A percentile compares a stretch with the other conserved stretches of the same genome.
Conservation (phyloP, 2,888 invertebrate genomes). For the Thysanoteuthis rhombus region DNA sequence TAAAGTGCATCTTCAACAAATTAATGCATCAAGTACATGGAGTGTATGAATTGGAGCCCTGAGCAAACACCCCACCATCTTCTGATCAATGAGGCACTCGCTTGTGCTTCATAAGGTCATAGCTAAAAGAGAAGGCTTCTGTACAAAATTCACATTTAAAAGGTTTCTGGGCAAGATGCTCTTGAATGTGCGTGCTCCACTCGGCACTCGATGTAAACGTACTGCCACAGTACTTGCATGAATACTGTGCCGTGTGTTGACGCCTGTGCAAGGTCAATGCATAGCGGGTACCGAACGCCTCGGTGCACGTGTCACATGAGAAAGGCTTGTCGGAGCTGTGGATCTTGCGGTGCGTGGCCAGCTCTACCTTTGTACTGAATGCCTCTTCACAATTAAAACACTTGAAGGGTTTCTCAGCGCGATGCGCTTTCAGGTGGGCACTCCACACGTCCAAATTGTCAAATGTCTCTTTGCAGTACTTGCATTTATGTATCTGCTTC, state of each 20-base stretch:
- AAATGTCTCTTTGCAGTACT: constrained; percentile 23
- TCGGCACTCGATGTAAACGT: not conserved
- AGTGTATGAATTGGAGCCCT: not conserved
- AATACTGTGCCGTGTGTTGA: not conserved
- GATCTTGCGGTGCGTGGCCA: not conserved
- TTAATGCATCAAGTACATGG: too few relatives aligned
- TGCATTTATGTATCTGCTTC: not conserved
- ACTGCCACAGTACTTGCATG: not conserved
- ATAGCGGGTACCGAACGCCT: not conserved
- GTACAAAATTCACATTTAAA: constrained; percentile 20
- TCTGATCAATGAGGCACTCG: constrained; percentile 17
- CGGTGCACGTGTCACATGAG: constrained; percentile 13
- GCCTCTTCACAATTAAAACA: constrained; percentile 25
- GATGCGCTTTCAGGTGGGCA: not conserved
- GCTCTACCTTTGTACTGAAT: not conserved
- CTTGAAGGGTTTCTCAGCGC: constrained; percentile 1
- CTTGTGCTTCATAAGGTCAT: constrained; percentile 22
- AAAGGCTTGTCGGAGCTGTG: constrained; percentile 18
- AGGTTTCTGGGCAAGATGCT: constrained; percentile 14
- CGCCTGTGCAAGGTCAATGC: constrained; percentile 14
- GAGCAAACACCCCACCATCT: not conserved
- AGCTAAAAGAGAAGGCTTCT: constrained; percentile 20
- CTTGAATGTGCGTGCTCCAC: constrained; percentile 26
- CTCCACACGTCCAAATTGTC: not conserved
- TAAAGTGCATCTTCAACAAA: too few relatives aligned